Evolutionary conservation across 2,113 vertebrate genomes (phyloP).

Genomic region (Mobula hypostoma): DNA sequence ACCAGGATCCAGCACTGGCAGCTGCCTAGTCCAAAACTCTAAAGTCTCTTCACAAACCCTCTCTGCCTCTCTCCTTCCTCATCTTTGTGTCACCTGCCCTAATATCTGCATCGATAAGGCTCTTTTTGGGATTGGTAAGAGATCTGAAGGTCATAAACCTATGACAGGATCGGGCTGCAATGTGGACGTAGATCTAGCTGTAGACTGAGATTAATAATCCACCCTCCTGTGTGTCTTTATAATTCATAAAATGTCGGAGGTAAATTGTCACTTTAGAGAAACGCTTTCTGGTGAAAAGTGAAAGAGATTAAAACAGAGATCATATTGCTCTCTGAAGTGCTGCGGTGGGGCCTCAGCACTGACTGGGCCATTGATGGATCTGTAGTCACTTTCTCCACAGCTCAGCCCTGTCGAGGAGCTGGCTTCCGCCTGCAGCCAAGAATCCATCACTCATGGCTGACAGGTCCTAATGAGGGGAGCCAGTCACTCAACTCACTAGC

Average conservation of each 20-base stretch:
- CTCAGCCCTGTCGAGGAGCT: background rate
- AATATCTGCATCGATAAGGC: too few relatives aligned
- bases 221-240: background rate
- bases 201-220: background rate
- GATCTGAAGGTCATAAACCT: too few relatives aligned
- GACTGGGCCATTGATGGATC: background rate
- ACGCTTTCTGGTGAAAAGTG: background rate
- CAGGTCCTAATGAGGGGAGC: background rate
- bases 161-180: background rate
- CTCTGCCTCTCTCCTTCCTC: too few relatives aligned
- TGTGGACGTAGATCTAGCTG: background rate
- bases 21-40: too few relatives aligned
- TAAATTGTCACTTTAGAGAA: background rate
- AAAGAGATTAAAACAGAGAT: background rate
- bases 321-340: background rate
- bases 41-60: too few relatives aligned
- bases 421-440: background rate
- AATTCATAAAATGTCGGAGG: background rate
- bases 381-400: background rate
- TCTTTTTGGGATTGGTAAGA: too few relatives aligned
- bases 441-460: constrained; percentile 14
- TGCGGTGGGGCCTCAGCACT: background rate
- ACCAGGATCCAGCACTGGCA: too few relatives aligned
- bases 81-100: too few relatives aligned
- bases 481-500: background rate